These are phyloP conservation scores for Anolis carolinensis DNA, from an alignment of 2,113 vertebrate species.

Conservation along the genomic window DNA sequence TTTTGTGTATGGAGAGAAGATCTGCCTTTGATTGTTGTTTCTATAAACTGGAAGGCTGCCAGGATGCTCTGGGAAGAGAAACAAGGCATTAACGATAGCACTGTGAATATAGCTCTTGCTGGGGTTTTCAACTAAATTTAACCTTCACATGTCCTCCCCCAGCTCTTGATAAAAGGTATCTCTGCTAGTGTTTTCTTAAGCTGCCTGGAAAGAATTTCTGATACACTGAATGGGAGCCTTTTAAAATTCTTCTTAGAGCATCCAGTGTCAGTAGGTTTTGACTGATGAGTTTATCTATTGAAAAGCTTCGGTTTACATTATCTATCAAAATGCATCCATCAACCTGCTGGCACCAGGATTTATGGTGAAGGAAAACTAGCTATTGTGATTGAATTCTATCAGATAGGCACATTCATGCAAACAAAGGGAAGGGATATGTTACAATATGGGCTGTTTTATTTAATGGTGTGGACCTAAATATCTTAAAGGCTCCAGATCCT, in stretches of 20 bases:
- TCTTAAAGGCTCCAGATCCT: no score
- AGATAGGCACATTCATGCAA: conserved; percentile 59
- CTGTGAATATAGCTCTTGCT: conserved; percentile 63
- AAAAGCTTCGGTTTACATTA: conserved; percentile 61
- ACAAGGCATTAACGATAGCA: conserved; percentile 62
- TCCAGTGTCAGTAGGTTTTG: conserved; percentile 63
- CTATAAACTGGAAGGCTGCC: conserved; percentile 79
- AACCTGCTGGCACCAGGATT: conserved; percentile 61
- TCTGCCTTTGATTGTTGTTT: conserved; percentile 73
- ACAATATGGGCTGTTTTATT: conserved; percentile 42
- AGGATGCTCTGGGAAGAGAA: conserved; percentile 67
- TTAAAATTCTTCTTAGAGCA: conserved; percentile 66
- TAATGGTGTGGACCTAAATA: conserved; percentile 41
- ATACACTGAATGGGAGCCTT: conserved; percentile 38
- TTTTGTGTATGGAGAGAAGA: conserved; percentile 67
- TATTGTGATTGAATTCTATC: conserved; percentile 66
- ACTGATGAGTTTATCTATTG: conserved; percentile 71
- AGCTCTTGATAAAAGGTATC: conserved; percentile 47
- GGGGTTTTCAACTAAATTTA: conserved; percentile 70
- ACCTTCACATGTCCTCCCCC: conserved; percentile 60
- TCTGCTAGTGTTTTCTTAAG: conserved; percentile 52
- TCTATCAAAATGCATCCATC: conserved; percentile 72
- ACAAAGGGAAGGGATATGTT: conserved; percentile 59
- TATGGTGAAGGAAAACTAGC: conserved; percentile 70
- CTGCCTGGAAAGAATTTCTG: conserved; percentile 53